Evolutionary conservation across 1,140 invertebrate species (phyloP).

Genomic region (Pentalonia nigronervosa): DNA sequence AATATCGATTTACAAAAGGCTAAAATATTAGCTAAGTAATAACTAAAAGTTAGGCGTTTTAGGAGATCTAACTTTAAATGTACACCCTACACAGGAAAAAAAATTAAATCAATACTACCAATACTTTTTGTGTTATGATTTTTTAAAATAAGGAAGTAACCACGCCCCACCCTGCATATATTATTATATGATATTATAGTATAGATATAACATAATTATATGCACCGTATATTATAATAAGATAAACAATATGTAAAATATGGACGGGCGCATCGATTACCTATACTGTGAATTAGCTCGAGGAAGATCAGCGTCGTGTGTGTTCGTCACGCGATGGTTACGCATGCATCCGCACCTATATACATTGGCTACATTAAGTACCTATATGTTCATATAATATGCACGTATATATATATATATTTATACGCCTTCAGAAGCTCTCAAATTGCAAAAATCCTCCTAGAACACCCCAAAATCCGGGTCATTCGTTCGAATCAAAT

Average conservation of each 20-base stretch:
- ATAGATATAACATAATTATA: background rate
- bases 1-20: too few species aligned
- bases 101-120: too few species aligned
- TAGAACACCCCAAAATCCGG: background rate
- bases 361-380: background rate
- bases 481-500: background rate
- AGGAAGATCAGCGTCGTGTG: background rate
- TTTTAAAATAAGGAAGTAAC: too few species aligned
- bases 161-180: too few species aligned
- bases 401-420: background rate
- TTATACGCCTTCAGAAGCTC: background rate
- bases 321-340: constrained; percentile 22
- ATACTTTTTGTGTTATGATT: too few species aligned
- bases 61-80: too few species aligned
- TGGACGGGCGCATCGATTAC: background rate
- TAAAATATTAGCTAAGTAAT: too few species aligned
- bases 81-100: too few species aligned
- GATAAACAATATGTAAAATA: background rate
- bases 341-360: background rate
- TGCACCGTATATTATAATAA: background rate
- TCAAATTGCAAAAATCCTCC: background rate
- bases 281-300: background rate
- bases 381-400: background rate
- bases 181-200: background rate
- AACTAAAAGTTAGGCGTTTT: too few species aligned